Percentiles rank a stretch among this genome's conserved stretches.
Evolutionary conservation across 2,113 vertebrate genomes (phyloP).

Genomic region (Ariopsis seemanni): DNA sequence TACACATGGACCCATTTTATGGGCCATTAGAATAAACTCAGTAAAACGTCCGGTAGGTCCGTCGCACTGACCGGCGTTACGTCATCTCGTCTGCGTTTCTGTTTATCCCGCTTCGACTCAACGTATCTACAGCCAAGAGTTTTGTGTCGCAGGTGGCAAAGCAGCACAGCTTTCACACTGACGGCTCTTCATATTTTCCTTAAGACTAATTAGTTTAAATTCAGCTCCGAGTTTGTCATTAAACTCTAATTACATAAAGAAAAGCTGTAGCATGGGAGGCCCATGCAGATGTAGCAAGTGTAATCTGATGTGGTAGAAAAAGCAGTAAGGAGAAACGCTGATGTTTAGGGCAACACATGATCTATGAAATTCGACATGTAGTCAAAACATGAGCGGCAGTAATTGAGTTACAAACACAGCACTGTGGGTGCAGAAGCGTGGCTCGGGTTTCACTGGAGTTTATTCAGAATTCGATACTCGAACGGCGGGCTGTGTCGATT

Average conservation of each 20-base stretch:
- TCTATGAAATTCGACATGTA: conserved; percentile 53
- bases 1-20: conserved; percentile 16
- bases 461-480: conserved; percentile 18
- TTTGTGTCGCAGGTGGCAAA: neutral
- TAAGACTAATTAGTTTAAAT: neutral
- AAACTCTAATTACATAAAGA: neutral
- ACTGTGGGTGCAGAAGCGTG: conserved; percentile 26
- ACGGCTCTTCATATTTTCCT: conserved; percentile 2
- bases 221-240: neutral
- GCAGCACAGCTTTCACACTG: neutral
- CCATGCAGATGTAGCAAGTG: neutral
- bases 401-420: conserved; percentile 49
- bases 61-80: neutral
- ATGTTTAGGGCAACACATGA: conserved; percentile 17
- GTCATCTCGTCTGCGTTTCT: conserved; percentile 4
- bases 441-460: conserved; percentile 41
- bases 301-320: neutral
- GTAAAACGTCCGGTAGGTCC: conserved; percentile 23
- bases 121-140: conserved; percentile 3
- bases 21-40: conserved; percentile 27
- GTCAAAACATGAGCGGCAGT: conserved; percentile 54
- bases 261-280: neutral
- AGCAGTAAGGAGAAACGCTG: neutral
- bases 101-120: conserved; percentile 5
- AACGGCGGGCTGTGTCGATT: neutral